A percentile compares a stretch with the other conserved stretches of the same genome.
phyloP scores from a whole-genome alignment of 2,888 invertebrate species.

The Tipula vernalis region DNA sequence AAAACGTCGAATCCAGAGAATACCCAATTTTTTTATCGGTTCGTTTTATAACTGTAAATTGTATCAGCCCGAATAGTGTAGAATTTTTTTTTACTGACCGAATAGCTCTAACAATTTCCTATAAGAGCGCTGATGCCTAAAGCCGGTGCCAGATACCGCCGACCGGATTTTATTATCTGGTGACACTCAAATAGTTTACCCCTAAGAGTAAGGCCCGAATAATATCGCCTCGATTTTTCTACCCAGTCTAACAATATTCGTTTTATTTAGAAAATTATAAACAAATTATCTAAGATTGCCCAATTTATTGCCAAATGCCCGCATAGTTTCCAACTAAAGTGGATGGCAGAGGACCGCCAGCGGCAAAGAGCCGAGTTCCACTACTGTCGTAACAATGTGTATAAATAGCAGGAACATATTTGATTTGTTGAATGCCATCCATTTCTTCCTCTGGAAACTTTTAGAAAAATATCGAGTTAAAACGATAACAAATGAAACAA shows the following conservation, averaged over 20 bases:
- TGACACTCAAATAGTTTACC: too few relatives aligned
- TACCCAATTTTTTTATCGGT: too few relatives aligned
- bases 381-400: slow-evolving; percentile 92
- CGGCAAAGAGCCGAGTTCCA: slow-evolving; percentile 84
- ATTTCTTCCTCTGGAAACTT: slow-evolving; percentile 79
- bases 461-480: slow-evolving; percentile 18
- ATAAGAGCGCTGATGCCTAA: too few relatives aligned
- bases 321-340: slow-evolving; percentile 90
- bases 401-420: slow-evolving; percentile 88
- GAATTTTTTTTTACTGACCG: too few relatives aligned
- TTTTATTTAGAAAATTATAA: background rate
- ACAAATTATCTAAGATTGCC: background rate
- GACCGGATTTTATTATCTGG: too few relatives aligned
- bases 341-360: slow-evolving; percentile 88
- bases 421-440: slow-evolving; percentile 71
- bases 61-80: too few relatives aligned
- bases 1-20: too few relatives aligned
- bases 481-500: background rate
- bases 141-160: too few relatives aligned
- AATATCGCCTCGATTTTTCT: too few relatives aligned
- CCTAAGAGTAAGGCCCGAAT: too few relatives aligned
- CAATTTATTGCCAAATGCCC: slow-evolving; percentile 72
- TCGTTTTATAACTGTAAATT: too few relatives aligned
- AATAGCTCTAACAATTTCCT: too few relatives aligned
- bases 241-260: background rate